Evolutionary conservation across 92 coral and sea anemone species (phyloP).

Genomic region (Hydrozoanthus gracilis): DNA sequence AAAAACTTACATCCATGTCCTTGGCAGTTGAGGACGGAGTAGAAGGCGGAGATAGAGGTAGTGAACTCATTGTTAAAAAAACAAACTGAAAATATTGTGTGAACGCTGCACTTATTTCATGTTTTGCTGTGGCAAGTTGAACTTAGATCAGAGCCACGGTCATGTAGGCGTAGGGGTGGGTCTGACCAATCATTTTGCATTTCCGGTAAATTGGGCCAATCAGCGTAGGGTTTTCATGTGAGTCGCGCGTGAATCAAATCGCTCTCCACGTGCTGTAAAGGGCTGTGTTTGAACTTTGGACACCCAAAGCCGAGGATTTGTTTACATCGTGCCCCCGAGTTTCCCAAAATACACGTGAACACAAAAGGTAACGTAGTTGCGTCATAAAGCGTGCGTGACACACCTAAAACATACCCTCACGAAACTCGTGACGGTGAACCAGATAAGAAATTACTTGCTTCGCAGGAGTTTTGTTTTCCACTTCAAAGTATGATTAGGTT

Average conservation of each 20-base stretch:
- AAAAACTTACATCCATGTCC: slow-evolving; percentile 88
- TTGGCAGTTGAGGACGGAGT: slow-evolving; percentile 88
- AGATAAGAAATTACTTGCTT: neutral
- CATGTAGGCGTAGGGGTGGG: slow-evolving; percentile 94
- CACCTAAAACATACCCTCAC: slow-evolving; percentile 2
- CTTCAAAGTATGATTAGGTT: neutral
- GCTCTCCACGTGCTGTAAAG: slow-evolving; percentile 83
- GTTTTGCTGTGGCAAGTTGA: slow-evolving; percentile 65
- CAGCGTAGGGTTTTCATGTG: slow-evolving; percentile 90
- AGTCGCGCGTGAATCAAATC: slow-evolving; percentile 90
- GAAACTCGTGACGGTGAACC: slow-evolving; percentile 7
- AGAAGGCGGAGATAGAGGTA: slow-evolving; percentile 99
- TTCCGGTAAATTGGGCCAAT: slow-evolving; percentile 71
- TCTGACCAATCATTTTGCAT: slow-evolving; percentile 87
- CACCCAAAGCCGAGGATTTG: slow-evolving; percentile 61
- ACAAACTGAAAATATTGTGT: slow-evolving; percentile 52
- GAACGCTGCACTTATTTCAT: slow-evolving; percentile 52
- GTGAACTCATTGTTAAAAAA: slow-evolving; percentile 73
- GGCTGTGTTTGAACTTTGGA: slow-evolving; percentile 80
- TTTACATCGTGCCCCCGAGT: slow-evolving; percentile 63
- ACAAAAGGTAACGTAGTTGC: slow-evolving; percentile 27
- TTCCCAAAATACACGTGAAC: slow-evolving; percentile 51
- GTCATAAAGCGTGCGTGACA: slow-evolving; percentile 46
- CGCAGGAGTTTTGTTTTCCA: no score
- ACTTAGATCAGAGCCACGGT: slow-evolving; percentile 91